These are phyloP conservation scores for Bombus impatiens DNA, from an alignment of 1,140 invertebrate species.

Conservation along the genomic window DNA sequence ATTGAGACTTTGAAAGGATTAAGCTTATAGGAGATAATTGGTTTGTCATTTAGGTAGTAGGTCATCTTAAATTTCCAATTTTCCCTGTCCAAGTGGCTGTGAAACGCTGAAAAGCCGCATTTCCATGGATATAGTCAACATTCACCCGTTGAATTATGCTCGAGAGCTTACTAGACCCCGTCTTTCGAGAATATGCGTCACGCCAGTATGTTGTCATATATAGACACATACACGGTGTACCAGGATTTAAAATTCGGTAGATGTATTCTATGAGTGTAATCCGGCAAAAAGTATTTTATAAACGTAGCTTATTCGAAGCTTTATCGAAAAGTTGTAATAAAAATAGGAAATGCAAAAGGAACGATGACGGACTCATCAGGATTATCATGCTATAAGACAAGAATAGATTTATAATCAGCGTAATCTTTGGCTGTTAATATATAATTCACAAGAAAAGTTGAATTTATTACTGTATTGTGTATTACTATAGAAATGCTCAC, in stretches of 20 bases:
- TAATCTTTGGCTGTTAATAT: no score
- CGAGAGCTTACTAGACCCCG: neutral
- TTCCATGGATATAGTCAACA: neutral
- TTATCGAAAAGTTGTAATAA: no score
- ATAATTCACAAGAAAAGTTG: no score
- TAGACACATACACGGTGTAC: neutral
- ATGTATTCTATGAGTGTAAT: neutral
- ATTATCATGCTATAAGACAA: neutral
- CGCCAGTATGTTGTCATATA: neutral
- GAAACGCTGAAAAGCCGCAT: slow-evolving; percentile 1
- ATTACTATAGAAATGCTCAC: no score
- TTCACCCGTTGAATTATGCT: slow-evolving; percentile 5
- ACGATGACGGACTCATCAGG: no score
- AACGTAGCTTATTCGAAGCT: no score
- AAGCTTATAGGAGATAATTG: neutral
- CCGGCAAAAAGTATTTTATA: fast-evolving
- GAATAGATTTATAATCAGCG: neutral
- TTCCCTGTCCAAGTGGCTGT: neutral
- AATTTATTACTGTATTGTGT: no score
- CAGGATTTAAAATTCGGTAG: neutral
- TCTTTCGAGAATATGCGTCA: slow-evolving; percentile 13
- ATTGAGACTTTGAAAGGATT: neutral
- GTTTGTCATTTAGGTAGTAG: neutral
- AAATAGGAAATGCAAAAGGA: neutral
- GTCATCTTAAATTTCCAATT: slow-evolving; percentile 15